Evolutionary conservation across 2,113 vertebrate species (phyloP).

Genomic region (Lagopus muta): DNA sequence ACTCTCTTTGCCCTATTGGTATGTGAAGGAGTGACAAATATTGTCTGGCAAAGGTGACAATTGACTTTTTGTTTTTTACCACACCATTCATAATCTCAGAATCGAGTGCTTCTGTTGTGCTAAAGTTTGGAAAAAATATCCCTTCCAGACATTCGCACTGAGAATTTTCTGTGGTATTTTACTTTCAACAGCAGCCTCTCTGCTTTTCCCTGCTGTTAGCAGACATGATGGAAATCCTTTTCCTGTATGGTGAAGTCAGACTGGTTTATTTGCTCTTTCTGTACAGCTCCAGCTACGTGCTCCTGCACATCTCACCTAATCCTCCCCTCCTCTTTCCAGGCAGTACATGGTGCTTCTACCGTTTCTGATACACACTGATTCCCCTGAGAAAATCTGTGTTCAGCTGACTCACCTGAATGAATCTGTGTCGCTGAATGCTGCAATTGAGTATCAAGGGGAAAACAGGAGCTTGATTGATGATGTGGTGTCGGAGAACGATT

Average conservation of each 20-base stretch:
- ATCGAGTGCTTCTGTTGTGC: not conserved
- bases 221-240: not conserved
- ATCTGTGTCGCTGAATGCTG: conserved; percentile 61
- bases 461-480: conserved; percentile 71
- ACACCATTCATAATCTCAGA: not conserved
- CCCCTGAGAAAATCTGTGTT: conserved; percentile 69
- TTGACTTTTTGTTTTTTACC: not conserved
- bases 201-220: not conserved
- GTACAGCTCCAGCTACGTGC: not conserved
- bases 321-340: conserved; percentile 10
- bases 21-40: not conserved
- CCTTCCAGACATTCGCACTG: not conserved
- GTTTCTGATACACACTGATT: not conserved
- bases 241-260: accelerated
- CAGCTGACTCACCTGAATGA: conserved; percentile 79
- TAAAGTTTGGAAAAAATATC: not conserved
- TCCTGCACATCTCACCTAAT: not conserved
- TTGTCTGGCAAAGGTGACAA: not conserved
- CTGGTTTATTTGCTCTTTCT: not conserved
- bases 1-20: not conserved
- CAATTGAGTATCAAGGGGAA: conserved; percentile 12
- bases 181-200: not conserved
- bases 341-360: conserved; percentile 71
- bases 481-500: not conserved
- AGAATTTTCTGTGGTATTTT: not conserved